Percentiles rank a stretch among this genome's conserved stretches.
phyloP scores from a whole-genome alignment of 1,140 invertebrate species.

The Saccostrea cuccullata region DNA sequence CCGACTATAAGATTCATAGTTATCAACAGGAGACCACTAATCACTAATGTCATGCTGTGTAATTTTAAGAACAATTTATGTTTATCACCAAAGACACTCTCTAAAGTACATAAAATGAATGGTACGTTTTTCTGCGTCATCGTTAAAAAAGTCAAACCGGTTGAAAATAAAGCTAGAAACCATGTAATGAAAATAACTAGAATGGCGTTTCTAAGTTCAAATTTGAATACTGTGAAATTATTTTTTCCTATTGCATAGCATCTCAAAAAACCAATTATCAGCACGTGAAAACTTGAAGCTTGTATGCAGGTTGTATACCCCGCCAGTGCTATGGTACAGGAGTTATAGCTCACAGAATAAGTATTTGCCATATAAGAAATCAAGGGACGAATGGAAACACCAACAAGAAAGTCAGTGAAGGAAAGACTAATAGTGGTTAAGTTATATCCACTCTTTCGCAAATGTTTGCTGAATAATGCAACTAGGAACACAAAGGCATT shows the following conservation, averaged over 20 bases:
- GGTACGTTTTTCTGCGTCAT: not conserved
- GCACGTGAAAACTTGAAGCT: not conserved
- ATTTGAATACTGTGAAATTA: not conserved
- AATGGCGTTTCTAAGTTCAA: not conserved
- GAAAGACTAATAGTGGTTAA: constrained; percentile 9
- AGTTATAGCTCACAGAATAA: not conserved
- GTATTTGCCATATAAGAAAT: constrained; percentile 4
- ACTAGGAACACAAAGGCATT: not conserved
- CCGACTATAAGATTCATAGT: not conserved
- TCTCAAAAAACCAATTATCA: not conserved
- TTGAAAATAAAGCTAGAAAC: not conserved
- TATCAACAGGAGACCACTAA: not conserved
- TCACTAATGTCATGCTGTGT: not conserved
- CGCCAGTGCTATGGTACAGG: not conserved
- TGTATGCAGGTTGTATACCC: not conserved
- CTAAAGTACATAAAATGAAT: not conserved
- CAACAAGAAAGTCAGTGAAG: not conserved
- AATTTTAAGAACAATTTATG: constrained; percentile 3
- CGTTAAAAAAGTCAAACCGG: not conserved
- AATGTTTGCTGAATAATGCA: not conserved
- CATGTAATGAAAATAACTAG: not conserved
- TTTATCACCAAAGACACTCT: not conserved
- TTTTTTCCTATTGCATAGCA: not conserved
- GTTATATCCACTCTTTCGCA: not conserved
- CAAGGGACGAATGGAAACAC: constrained; percentile 3